phyloP scores from a whole-genome alignment of 2,797 vertebrate species.

The Vultur gryphus region DNA sequence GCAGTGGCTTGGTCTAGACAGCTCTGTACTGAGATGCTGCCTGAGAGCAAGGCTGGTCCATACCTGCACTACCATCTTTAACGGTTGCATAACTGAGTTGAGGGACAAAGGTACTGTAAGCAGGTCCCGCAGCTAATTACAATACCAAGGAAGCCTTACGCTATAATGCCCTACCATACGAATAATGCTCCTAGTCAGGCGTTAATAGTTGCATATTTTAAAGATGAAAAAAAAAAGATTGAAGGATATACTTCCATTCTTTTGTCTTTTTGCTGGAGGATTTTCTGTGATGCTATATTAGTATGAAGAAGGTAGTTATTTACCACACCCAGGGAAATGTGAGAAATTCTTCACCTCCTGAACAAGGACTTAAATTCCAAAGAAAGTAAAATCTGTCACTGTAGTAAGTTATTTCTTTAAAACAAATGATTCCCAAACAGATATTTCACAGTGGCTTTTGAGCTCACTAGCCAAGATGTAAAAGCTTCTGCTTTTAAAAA shows the following conservation, averaged over 20 bases:
- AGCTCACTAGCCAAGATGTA: neutral
- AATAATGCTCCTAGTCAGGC: neutral
- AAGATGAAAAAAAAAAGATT: neutral
- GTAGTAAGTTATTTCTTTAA: neutral
- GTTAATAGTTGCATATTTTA: neutral
- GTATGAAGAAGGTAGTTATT: neutral
- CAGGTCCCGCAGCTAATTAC: neutral
- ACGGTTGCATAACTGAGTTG: neutral
- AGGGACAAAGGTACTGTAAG: neutral
- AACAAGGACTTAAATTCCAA: neutral
- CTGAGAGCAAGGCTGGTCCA: neutral
- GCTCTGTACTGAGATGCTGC: neutral
- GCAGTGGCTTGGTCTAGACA: neutral
- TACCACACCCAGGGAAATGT: neutral
- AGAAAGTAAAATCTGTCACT: neutral
- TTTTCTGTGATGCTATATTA: neutral
- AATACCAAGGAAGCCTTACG: neutral
- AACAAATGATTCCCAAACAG: neutral
- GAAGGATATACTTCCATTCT: neutral
- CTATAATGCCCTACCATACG: neutral
- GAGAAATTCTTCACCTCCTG: neutral
- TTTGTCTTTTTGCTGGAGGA: neutral
- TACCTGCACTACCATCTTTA: neutral
- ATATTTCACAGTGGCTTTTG: neutral
- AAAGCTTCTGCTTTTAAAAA: neutral